These are phyloP conservation scores for Hyles vespertilio DNA, from an alignment of 1,140 invertebrate genomes.

Conservation along the genomic window DNA sequence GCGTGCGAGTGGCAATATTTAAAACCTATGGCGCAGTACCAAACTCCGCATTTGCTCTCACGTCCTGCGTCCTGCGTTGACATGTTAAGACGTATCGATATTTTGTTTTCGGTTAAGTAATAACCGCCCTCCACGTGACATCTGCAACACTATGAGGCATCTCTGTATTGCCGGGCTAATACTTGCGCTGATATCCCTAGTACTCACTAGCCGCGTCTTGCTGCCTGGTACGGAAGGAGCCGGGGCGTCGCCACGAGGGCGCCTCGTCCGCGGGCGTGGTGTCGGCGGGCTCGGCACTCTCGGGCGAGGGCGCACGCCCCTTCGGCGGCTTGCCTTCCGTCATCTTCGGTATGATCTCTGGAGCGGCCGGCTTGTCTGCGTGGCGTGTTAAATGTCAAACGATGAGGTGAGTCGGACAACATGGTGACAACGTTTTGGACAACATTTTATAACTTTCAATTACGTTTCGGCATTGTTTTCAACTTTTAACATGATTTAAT, in stretches of 20 bases:
- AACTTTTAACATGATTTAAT: too few relatives aligned
- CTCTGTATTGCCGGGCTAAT: too few relatives aligned
- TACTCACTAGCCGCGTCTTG: constrained; percentile 49
- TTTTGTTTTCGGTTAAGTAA: too few relatives aligned
- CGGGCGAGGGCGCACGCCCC: constrained; percentile 52
- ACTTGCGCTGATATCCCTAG: too few relatives aligned
- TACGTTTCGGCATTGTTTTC: too few relatives aligned
- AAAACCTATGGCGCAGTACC: too few relatives aligned
- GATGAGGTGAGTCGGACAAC: constrained; percentile 2
- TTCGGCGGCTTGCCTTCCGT: constrained; percentile 59
- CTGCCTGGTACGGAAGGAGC: constrained; percentile 50
- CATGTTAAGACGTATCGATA: too few relatives aligned
- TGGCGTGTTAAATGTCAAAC: constrained; percentile 10
- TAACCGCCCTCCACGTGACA: too few relatives aligned
- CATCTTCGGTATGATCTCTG: constrained; percentile 79
- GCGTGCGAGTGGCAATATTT: too few relatives aligned
- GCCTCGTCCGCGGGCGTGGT: constrained; percentile 33
- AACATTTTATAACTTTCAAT: constrained; percentile 3
- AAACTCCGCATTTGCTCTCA: too few relatives aligned
- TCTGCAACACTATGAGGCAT: too few relatives aligned
- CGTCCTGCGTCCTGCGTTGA: too few relatives aligned
- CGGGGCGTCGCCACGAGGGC: constrained; percentile 58
- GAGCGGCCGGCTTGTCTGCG: constrained; percentile 69
- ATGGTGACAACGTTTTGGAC: constrained; percentile 10
- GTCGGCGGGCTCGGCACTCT: constrained; percentile 30